Percentiles rank a stretch among this genome's conserved stretches.
Evolutionary conservation across 2,797 vertebrate genomes (phyloP).

Genomic region (Tragopan temminckii): DNA sequence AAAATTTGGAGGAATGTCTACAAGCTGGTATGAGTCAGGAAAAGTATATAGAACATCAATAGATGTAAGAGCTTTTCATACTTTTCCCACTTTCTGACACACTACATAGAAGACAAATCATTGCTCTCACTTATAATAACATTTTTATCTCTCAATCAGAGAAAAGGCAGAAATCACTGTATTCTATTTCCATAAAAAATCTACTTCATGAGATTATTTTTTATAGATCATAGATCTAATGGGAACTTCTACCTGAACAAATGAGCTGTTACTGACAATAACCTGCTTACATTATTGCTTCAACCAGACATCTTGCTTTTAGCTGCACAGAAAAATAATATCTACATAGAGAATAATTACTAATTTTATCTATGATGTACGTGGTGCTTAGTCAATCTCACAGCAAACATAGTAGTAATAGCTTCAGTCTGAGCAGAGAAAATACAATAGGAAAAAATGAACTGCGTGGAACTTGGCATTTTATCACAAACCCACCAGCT

Average conservation of each 20-base stretch:
- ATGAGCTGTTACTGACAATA: slow-evolving; percentile 6
- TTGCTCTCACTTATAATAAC: neutral
- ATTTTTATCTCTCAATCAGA: neutral
- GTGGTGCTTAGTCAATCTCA: neutral
- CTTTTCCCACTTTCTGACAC: neutral
- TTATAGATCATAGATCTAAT: neutral
- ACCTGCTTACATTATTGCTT: neutral
- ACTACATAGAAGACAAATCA: neutral
- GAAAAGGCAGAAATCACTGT: neutral
- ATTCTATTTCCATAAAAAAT: slow-evolving; percentile 2
- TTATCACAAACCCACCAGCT: neutral
- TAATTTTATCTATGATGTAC: slow-evolving; percentile 4
- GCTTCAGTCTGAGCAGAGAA: neutral
- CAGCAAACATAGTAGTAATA: neutral
- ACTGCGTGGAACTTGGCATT: neutral
- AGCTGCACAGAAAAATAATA: neutral
- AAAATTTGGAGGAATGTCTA: neutral
- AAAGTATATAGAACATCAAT: neutral
- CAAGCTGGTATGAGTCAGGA: fast-evolving
- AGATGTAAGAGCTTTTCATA: neutral
- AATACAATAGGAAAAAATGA: neutral
- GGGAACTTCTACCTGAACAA: neutral
- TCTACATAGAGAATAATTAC: neutral
- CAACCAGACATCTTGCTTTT: neutral
- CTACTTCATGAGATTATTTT: neutral